These are phyloP conservation scores for Dipus sagitta DNA, from an alignment of 2,797 vertebrate genomes.

Conservation along the genomic window DNA sequence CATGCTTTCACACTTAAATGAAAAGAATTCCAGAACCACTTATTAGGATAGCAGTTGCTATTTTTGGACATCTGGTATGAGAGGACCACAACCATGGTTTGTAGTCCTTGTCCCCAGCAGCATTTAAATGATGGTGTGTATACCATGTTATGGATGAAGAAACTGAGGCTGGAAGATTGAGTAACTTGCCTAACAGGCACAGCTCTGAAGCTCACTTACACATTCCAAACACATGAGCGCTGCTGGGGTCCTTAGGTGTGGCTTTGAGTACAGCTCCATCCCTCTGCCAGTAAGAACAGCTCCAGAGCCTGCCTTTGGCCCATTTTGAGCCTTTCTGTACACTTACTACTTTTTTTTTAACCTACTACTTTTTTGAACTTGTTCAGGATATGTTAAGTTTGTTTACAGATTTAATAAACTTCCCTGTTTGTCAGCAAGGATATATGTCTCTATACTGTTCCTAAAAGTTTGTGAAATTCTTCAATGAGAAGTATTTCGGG, in stretches of 20 bases:
- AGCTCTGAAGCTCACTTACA: neutral
- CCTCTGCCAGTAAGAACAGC: neutral
- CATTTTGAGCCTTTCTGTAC: neutral
- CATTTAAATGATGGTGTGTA: neutral
- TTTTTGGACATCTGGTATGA: no score
- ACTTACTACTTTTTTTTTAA: neutral
- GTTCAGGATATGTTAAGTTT: neutral
- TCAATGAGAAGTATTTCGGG: neutral
- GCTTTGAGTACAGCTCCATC: neutral
- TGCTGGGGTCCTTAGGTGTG: no score
- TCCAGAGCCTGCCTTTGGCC: neutral
- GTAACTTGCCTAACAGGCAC: neutral
- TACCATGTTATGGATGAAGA: neutral
- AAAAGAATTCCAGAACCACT: neutral
- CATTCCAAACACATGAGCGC: rapidly evolving
- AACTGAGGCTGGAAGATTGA: neutral
- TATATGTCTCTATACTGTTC: neutral
- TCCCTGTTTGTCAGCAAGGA: neutral
- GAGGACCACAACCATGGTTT: neutral
- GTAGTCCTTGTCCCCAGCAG: rapidly evolving
- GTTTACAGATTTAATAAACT: slow-evolving; percentile 16
- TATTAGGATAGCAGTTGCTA: neutral
- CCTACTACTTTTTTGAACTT: neutral
- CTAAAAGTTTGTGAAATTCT: neutral
- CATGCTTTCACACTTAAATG: neutral